phyloP scores from a whole-genome alignment of 2,113 vertebrate genomes.

The Zosterops lateralis region DNA sequence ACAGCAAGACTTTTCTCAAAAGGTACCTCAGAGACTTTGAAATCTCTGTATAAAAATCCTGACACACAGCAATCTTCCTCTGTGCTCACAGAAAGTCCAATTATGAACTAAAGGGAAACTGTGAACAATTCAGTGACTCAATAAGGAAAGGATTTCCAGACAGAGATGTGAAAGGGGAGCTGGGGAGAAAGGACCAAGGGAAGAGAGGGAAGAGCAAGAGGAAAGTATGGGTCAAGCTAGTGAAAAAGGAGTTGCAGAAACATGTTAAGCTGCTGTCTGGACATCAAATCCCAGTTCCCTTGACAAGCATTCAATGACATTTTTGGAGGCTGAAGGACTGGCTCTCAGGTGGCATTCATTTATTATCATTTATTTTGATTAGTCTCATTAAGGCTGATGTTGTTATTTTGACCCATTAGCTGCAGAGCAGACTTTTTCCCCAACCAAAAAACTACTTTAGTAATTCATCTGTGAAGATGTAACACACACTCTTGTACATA shows the following conservation, averaged over 20 bases:
- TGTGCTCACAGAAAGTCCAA: not conserved
- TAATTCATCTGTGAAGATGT: not conserved
- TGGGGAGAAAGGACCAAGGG: not conserved
- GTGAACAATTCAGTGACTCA: constrained; percentile 24
- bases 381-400: not conserved
- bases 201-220: not conserved
- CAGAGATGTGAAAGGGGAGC: not conserved
- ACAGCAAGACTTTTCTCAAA: not conserved
- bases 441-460: not conserved
- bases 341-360: not conserved
- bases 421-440: not conserved
- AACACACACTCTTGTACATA: not conserved
- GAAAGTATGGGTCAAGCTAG: not conserved
- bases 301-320: not conserved
- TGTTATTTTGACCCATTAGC: not conserved
- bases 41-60: not conserved
- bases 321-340: not conserved
- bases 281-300: not conserved
- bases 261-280: not conserved
- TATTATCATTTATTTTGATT: not conserved
- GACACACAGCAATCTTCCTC: not conserved
- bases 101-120: constrained; percentile 3
- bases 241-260: not conserved
- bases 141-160: constrained; percentile 33
- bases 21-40: constrained; percentile 5